These are phyloP conservation scores for Halocaridina rubra DNA, from an alignment of 2,888 invertebrate species.

Conservation along the genomic window DNA sequence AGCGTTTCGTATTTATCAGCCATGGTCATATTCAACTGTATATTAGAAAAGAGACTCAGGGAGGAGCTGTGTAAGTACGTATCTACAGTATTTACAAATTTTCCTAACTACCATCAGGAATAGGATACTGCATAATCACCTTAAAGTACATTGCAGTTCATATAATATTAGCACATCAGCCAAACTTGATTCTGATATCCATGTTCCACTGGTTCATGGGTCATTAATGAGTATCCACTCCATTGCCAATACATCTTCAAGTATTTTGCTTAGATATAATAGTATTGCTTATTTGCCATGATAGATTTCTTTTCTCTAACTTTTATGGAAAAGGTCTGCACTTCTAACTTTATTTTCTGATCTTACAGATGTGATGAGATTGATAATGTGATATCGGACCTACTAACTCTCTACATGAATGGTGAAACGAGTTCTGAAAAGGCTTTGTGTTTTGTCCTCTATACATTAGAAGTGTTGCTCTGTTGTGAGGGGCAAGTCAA, in stretches of 20 bases:
- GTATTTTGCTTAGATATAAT: too few relatives aligned
- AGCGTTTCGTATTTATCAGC: constrained; percentile 19
- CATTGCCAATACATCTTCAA: too few relatives aligned
- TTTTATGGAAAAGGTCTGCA: neutral
- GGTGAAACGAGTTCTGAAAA: neutral
- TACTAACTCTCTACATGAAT: constrained; percentile 14
- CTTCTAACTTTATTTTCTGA: neutral
- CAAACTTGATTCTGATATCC: too few relatives aligned
- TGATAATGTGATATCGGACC: neutral
- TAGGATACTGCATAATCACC: too few relatives aligned
- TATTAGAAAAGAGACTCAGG: constrained; percentile 13
- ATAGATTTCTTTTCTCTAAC: neutral
- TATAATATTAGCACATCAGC: too few relatives aligned
- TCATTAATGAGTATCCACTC: too few relatives aligned
- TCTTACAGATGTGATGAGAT: neutral
- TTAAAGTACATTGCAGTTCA: too few relatives aligned
- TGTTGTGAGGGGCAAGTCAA: neutral
- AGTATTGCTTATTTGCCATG: neutral
- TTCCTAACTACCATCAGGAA: neutral
- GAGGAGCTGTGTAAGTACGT: constrained; percentile 20
- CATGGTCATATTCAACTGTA: constrained; percentile 43
- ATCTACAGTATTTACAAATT: neutral
- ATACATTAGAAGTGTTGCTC: constrained; percentile 21
- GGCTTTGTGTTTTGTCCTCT: constrained; percentile 28
- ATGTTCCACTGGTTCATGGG: too few relatives aligned